These are phyloP conservation scores for Mormyrops attenuatus DNA, from an alignment of 2,797 vertebrate genomes.

Conservation along the genomic window DNA sequence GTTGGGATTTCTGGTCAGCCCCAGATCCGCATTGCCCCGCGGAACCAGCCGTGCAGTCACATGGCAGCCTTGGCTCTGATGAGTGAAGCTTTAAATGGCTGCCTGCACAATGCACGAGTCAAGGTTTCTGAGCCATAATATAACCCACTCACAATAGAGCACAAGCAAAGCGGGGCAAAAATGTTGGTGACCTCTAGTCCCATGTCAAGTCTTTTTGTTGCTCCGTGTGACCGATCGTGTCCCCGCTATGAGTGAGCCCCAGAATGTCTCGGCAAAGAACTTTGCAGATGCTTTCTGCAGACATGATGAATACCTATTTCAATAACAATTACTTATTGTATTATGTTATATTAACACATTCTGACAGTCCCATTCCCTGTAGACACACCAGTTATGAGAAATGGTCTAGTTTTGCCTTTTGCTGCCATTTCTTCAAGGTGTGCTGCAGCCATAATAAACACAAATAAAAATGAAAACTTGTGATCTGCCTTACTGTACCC, in stretches of 20 bases:
- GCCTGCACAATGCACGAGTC: background rate
- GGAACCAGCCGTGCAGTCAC: background rate
- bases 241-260: background rate
- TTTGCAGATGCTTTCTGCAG: background rate
- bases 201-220: background rate
- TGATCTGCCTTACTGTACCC: background rate
- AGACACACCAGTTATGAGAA: background rate
- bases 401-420: background rate
- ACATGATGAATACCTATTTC: background rate
- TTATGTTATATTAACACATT: background rate
- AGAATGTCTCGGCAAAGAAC: background rate
- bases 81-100: background rate
- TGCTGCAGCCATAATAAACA: background rate
- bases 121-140: background rate
- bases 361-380: background rate
- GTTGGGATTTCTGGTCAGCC: slow-evolving; percentile 4
- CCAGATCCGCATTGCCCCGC: background rate
- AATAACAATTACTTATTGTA: background rate
- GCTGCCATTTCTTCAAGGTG: background rate
- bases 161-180: background rate
- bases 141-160: background rate
- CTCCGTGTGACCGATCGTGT: background rate
- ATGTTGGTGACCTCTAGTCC: background rate
- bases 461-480: background rate
- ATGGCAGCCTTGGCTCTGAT: background rate